Evolutionary conservation across 2,113 vertebrate genomes (phyloP).

Genomic region (Lepisosteus oculatus): DNA sequence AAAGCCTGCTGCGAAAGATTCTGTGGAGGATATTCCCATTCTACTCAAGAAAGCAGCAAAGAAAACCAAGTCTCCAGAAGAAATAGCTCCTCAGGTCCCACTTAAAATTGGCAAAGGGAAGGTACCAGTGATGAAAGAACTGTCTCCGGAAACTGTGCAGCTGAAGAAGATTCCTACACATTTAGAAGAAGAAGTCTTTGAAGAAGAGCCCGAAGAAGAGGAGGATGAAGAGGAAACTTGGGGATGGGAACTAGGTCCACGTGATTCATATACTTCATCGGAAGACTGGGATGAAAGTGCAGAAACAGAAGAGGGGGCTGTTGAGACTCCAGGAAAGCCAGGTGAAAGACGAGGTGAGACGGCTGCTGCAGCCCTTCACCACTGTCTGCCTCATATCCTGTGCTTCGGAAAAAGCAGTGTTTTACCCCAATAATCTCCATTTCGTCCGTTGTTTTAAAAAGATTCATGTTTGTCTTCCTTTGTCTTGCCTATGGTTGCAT

Average conservation of each 20-base stretch:
- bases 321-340: slow-evolving; percentile 70
- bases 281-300: slow-evolving; percentile 58
- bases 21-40: slow-evolving; percentile 36
- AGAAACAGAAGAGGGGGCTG: slow-evolving; percentile 47
- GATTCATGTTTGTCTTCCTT: slow-evolving; percentile 24
- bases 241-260: slow-evolving; percentile 65
- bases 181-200: slow-evolving; percentile 52
- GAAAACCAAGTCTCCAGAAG: slow-evolving; percentile 49
- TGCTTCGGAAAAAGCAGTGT: slow-evolving; percentile 42
- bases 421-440: slow-evolving; percentile 54
- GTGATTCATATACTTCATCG: slow-evolving; percentile 45
- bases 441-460: slow-evolving; percentile 28
- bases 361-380: slow-evolving; percentile 40
- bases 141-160: slow-evolving; percentile 59
- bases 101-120: slow-evolving; percentile 30
- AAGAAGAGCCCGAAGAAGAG: slow-evolving; percentile 44
- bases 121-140: slow-evolving; percentile 54
- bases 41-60: slow-evolving; percentile 47
- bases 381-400: slow-evolving; percentile 29
- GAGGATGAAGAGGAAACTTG: slow-evolving; percentile 52
- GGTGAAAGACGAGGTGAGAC: slow-evolving; percentile 75
- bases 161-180: slow-evolving; percentile 59
- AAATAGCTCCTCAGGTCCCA: slow-evolving; percentile 34
- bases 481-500: slow-evolving; percentile 11
- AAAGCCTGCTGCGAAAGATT: slow-evolving; percentile 43